A percentile compares a stretch with the other conserved stretches of the same genome.
Conservation (phyloP, 2,888 invertebrate genomes). For the Latrodectus hesperus region DNA sequence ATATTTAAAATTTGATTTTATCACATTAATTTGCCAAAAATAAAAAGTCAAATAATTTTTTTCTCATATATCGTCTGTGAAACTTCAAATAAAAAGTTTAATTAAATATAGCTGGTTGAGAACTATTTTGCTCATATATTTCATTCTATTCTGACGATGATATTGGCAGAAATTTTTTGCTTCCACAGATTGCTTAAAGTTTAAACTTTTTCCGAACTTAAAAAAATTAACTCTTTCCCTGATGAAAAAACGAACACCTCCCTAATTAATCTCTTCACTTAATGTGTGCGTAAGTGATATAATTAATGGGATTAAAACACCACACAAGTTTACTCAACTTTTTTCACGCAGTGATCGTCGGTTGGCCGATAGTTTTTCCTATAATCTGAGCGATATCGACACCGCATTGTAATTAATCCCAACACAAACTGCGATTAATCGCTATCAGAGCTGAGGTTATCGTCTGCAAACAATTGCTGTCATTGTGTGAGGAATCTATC, state of each 20-base stretch:
- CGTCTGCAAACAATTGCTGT: slow-evolving; percentile 50
- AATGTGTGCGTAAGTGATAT: slow-evolving; percentile 46
- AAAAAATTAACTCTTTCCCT: not conserved
- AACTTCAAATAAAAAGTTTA: not conserved
- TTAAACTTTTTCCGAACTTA: not conserved
- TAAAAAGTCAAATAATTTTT: too few relatives aligned
- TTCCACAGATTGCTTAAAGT: not conserved
- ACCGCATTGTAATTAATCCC: slow-evolving; percentile 47
- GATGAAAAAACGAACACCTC: slow-evolving; percentile 1
- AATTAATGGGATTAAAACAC: slow-evolving; percentile 56
- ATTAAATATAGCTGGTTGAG: not conserved
- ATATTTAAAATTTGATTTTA: too few relatives aligned
- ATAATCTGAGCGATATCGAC: slow-evolving; percentile 42
- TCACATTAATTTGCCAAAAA: too few relatives aligned
- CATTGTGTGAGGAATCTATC: slow-evolving; percentile 23
- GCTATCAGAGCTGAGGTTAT: slow-evolving; percentile 32
- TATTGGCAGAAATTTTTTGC: not conserved
- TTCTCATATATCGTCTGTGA: not conserved
- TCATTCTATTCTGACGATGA: not conserved
- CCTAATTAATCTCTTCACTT: slow-evolving; percentile 15
- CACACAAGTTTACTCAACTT: slow-evolving; percentile 52
- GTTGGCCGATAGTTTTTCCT: slow-evolving; percentile 25
- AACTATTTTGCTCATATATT: too few relatives aligned
- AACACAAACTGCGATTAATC: slow-evolving; percentile 36
- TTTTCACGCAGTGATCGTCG: not conserved